Percentiles rank a stretch among this genome's conserved stretches.
phyloP scores from a whole-genome alignment of 2,888 invertebrate species.

The Heliconius sara region DNA sequence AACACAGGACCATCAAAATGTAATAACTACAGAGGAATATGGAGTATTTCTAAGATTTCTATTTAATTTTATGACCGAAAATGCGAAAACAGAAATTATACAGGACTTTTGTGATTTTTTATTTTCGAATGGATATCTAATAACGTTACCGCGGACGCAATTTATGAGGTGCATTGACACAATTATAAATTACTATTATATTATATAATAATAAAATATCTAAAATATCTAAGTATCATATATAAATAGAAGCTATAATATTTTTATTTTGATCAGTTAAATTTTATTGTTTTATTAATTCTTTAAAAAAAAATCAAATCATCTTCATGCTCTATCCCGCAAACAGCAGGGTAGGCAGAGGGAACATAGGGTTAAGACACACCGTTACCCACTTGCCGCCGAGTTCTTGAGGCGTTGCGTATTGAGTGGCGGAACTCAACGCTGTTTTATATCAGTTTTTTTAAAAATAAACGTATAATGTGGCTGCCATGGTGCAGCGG shows the following conservation, averaged over 20 bases:
- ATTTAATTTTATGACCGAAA: slow-evolving; percentile 63
- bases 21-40: slow-evolving; percentile 70
- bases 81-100: slow-evolving; percentile 53
- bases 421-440: too few relatives aligned
- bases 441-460: too few relatives aligned
- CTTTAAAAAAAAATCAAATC: not conserved
- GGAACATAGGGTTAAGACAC: too few relatives aligned
- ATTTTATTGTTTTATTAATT: not conserved
- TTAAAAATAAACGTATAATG: not conserved
- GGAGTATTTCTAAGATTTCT: slow-evolving; percentile 68
- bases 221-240: not conserved
- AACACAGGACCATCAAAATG: slow-evolving; percentile 66
- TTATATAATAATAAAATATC: not conserved
- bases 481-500: not conserved
- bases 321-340: too few relatives aligned
- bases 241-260: not conserved
- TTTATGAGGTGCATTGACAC: slow-evolving; percentile 60
- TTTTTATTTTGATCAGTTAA: not conserved
- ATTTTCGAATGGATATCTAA: slow-evolving; percentile 68
- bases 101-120: slow-evolving; percentile 70
- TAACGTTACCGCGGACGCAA: slow-evolving; percentile 69
- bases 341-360: too few relatives aligned
- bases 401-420: too few relatives aligned
- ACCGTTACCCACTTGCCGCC: too few relatives aligned
- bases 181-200: not conserved